These are phyloP conservation scores for Podarcis cretensis DNA, from an alignment of 2,113 vertebrate species.

Conservation along the genomic window DNA sequence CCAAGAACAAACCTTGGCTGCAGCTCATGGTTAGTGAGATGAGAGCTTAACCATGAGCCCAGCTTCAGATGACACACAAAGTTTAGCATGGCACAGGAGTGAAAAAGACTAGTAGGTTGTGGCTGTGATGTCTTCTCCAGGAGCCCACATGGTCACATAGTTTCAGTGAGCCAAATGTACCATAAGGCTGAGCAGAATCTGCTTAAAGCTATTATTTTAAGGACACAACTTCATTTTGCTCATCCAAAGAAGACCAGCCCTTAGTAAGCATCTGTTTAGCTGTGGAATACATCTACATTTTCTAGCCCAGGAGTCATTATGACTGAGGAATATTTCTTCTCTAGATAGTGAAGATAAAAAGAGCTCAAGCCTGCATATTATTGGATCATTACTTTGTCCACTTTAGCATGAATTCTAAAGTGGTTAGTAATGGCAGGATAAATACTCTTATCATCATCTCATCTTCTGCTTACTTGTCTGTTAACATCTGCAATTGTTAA, in stretches of 20 bases:
- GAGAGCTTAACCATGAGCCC: too few relatives aligned
- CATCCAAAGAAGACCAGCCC: background rate
- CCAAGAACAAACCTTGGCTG: too few relatives aligned
- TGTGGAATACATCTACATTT: background rate
- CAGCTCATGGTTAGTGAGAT: too few relatives aligned
- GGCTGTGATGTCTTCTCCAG: too few relatives aligned
- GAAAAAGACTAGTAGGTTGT: too few relatives aligned
- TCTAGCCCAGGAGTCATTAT: background rate
- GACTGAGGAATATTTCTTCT: background rate
- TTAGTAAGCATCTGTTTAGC: background rate
- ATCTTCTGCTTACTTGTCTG: background rate
- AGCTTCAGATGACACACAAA: too few relatives aligned
- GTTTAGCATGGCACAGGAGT: too few relatives aligned
- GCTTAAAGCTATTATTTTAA: background rate
- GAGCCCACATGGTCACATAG: too few relatives aligned
- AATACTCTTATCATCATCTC: constrained; percentile 21
- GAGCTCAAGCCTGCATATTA: constrained; percentile 10
- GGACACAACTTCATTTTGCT: background rate
- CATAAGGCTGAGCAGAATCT: background rate
- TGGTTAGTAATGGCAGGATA: constrained; percentile 36
- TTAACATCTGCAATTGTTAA: background rate
- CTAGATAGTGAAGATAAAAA: background rate
- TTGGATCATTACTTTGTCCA: constrained; percentile 29
- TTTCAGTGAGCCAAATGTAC: too few relatives aligned
- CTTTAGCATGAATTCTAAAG: background rate